Evolutionary conservation across 2,113 vertebrate species (phyloP).

Genomic region (Gallinago jamesoni): DNA sequence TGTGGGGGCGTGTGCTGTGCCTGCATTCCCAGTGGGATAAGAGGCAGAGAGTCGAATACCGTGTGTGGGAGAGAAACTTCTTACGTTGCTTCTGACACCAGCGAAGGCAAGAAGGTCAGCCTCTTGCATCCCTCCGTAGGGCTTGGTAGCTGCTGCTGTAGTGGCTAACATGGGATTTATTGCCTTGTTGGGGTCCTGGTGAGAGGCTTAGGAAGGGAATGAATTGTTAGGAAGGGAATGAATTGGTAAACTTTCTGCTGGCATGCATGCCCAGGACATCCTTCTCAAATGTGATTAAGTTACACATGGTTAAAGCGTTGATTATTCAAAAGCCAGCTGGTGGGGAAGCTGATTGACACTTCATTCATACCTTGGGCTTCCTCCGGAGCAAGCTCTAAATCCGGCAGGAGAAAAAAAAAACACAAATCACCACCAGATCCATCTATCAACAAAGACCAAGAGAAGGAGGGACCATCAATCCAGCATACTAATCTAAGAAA

Average conservation of each 20-base stretch:
- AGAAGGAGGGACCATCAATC: not conserved
- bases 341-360: not conserved
- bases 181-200: not conserved
- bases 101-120: not conserved
- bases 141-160: not conserved
- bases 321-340: not conserved
- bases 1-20: slow-evolving; percentile 62
- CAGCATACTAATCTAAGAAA: not conserved
- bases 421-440: not conserved
- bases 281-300: not conserved
- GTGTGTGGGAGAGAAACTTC: slow-evolving; percentile 48
- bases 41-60: not conserved
- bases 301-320: not conserved
- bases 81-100: not conserved
- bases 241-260: fast-evolving
- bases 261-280: fast-evolving
- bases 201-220: not conserved
- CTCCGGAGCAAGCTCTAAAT: not conserved
- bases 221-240: not conserved
- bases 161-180: not conserved
- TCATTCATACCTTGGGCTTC: not conserved
- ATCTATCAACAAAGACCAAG: not conserved
- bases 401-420: not conserved
- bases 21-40: slow-evolving; percentile 59
- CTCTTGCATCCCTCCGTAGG: not conserved